Conservation (phyloP, 2,888 invertebrate genomes). For the Leptogaster cylindrica region DNA sequence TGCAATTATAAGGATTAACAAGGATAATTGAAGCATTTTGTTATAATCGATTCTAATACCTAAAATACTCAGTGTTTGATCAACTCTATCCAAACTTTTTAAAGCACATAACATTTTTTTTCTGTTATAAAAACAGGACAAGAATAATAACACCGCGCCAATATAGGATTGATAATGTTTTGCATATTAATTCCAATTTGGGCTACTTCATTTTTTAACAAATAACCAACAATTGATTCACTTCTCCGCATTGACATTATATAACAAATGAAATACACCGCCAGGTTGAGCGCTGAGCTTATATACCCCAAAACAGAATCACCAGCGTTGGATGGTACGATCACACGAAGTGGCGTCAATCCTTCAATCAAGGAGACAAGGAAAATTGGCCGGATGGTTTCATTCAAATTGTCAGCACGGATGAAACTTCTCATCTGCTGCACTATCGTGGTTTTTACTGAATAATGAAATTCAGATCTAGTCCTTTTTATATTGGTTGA, state of each 20-base stretch:
- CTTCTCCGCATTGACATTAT: background rate
- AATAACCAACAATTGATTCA: background rate
- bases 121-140: too few relatives aligned
- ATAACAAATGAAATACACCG: background rate
- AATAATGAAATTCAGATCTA: too few relatives aligned
- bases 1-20: too few relatives aligned
- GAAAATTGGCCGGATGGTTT: background rate
- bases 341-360: conserved; percentile 56
- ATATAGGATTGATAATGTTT: background rate
- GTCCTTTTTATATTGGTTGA: too few relatives aligned
- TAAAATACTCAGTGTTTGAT: conserved; percentile 53
- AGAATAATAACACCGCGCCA: too few relatives aligned
- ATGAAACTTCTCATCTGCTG: background rate
- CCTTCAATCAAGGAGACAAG: conserved; percentile 55
- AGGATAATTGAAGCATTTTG: too few relatives aligned
- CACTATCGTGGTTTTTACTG: background rate
- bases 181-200: background rate
- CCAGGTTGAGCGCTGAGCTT: background rate
- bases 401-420: background rate
- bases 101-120: too few relatives aligned
- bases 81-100: too few relatives aligned
- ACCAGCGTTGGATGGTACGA: too few relatives aligned
- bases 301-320: conserved; percentile 1
- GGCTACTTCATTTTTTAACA: background rate
- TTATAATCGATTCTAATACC: too few relatives aligned